Conservation (phyloP, 2,113 vertebrate genomes). For the Thinocorus orbignyianus region DNA sequence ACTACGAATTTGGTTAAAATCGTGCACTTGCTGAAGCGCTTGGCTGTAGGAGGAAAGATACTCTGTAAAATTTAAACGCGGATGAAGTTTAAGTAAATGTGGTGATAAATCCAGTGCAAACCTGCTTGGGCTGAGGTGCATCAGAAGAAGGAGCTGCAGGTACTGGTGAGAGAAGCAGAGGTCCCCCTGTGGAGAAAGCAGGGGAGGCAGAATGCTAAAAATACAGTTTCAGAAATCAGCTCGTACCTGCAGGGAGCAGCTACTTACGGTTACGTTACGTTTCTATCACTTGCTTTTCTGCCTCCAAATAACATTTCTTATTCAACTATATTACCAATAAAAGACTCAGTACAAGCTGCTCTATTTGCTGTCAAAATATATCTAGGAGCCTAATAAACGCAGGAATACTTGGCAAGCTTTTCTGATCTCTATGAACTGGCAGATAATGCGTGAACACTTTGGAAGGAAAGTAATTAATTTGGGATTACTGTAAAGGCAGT, state of each 20-base stretch:
- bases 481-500: not conserved
- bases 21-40: not conserved
- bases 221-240: not conserved
- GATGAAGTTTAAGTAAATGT: not conserved
- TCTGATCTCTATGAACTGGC: not conserved
- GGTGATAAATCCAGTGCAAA: not conserved
- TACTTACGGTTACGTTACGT: accelerated
- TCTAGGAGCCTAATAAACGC: not conserved
- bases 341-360: not conserved
- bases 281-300: not conserved
- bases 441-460: not conserved
- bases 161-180: not conserved
- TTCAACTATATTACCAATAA: not conserved
- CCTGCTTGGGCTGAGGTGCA: not conserved
- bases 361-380: not conserved
- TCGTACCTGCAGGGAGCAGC: not conserved
- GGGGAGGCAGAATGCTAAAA: not conserved
- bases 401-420: not conserved
- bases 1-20: not conserved
- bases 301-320: not conserved
- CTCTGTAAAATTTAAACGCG: not conserved
- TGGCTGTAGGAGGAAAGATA: not conserved
- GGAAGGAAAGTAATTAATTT: not conserved
- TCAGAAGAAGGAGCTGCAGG: not conserved
- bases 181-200: not conserved